These are phyloP conservation scores for Schizaphis graminum DNA, from an alignment of 2,888 invertebrate genomes.

Conservation along the genomic window DNA sequence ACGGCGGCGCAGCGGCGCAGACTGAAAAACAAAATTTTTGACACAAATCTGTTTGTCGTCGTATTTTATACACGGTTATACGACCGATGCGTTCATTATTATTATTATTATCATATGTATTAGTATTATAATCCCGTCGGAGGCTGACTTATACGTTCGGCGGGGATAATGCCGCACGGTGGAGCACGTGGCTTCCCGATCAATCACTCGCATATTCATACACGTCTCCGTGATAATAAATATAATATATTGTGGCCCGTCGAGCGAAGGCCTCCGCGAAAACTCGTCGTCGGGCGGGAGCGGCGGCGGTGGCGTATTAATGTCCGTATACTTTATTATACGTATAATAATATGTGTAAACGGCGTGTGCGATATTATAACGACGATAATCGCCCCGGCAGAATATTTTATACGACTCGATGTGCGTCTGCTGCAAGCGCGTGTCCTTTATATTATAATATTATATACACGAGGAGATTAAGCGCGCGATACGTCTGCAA, in stretches of 20 bases:
- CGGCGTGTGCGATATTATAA: neutral
- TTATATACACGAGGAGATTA: neutral
- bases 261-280: neutral
- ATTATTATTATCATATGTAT: neutral
- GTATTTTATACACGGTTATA: neutral
- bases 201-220: conserved; percentile 65
- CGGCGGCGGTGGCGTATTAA: neutral
- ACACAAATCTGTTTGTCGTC: conserved; percentile 58
- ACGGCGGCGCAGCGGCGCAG: neutral
- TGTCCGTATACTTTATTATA: neutral
- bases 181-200: conserved; percentile 62
- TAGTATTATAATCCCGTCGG: neutral
- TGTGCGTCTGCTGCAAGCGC: neutral
- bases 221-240: neutral
- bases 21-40: conserved; percentile 35
- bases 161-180: conserved; percentile 14
- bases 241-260: neutral
- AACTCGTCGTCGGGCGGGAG: neutral
- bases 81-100: conserved; percentile 4
- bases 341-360: conserved; percentile 1
- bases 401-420: neutral
- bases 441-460: conserved; percentile 10
- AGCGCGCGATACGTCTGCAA: neutral
- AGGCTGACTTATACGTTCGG: neutral
- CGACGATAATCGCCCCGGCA: conserved; percentile 27